Evolutionary conservation across 2,113 vertebrate genomes (phyloP).

Genomic region (Limnothrissa miodon): DNA sequence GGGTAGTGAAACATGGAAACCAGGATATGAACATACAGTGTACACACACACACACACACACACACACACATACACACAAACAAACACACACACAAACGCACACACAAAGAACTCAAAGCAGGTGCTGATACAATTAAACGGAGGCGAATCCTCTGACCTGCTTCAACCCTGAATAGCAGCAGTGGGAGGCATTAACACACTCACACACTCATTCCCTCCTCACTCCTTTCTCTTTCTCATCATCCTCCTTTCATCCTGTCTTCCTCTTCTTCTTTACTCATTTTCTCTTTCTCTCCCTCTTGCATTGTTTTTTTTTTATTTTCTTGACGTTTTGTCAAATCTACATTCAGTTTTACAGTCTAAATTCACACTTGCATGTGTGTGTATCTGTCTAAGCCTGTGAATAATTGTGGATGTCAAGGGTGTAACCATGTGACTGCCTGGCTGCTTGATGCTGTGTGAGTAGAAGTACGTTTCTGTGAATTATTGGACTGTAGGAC

Average conservation of each 20-base stretch:
- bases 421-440: neutral
- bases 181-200: neutral
- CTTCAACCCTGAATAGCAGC: neutral
- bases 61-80: neutral
- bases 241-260: neutral
- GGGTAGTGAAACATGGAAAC: too few species aligned
- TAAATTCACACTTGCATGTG: too few species aligned
- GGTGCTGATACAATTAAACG: neutral
- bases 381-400: neutral
- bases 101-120: neutral
- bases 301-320: neutral
- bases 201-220: neutral
- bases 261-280: neutral
- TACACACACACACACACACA: neutral
- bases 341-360: too few species aligned
- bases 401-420: neutral
- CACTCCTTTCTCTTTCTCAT: neutral
- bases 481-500: neutral
- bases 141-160: conserved; percentile 4
- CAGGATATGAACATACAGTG: neutral
- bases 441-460: neutral
- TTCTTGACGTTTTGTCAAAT: neutral
- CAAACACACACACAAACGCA: neutral
- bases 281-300: neutral
- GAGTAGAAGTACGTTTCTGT: neutral